These are phyloP conservation scores for Armadillidium nasatum DNA, from an alignment of 1,140 invertebrate species.

Conservation along the genomic window DNA sequence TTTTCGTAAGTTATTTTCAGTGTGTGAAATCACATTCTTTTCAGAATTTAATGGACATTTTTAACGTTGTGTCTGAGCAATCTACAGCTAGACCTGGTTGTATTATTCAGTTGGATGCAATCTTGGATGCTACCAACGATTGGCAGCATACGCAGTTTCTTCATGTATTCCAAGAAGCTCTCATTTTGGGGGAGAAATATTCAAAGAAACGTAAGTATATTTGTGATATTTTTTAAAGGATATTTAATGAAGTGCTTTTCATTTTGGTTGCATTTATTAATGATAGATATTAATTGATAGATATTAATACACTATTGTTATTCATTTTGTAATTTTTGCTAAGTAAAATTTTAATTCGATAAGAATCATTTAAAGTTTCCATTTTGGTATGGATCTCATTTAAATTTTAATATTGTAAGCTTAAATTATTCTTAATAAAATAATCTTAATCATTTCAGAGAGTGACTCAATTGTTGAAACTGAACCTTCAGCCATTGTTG, in stretches of 20 bases:
- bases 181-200: slow-evolving; percentile 67
- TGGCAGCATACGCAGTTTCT: slow-evolving; percentile 95
- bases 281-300: no score
- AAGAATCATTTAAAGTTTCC: no score
- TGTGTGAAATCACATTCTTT: not conserved
- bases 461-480: slow-evolving; percentile 50
- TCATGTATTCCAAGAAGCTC: slow-evolving; percentile 92
- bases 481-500: slow-evolving; percentile 74
- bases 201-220: slow-evolving; percentile 24
- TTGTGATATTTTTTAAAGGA: slow-evolving; percentile 30
- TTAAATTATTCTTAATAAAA: no score
- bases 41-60: slow-evolving; percentile 65
- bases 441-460: not conserved
- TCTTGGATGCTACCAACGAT: slow-evolving; percentile 82
- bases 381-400: no score
- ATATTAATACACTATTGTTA: no score
- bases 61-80: slow-evolving; percentile 98
- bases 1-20: no score
- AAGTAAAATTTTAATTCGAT: no score
- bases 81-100: slow-evolving; percentile 94
- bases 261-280: no score
- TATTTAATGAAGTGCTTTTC: no score
- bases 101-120: slow-evolving; percentile 90
- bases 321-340: no score
- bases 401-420: no score